Evolutionary conservation across 2,113 vertebrate species (phyloP).

Genomic region (Spea multiplicata): DNA sequence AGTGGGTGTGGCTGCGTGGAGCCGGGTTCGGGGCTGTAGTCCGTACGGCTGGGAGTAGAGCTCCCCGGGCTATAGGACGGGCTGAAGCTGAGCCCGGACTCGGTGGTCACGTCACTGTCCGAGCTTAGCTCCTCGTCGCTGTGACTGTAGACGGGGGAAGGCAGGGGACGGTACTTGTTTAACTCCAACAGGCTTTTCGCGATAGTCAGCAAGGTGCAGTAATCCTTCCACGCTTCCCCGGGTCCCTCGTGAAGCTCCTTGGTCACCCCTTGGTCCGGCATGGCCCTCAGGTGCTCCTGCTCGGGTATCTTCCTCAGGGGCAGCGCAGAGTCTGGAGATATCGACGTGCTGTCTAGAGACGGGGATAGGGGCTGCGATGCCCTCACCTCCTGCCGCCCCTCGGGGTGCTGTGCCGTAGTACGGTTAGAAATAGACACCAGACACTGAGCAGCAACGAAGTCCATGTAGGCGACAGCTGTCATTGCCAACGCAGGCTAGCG

Average conservation of each 20-base stretch:
- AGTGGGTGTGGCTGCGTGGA: conserved; percentile 38
- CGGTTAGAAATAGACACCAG: conserved; percentile 74
- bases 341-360: neutral
- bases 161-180: conserved; percentile 78
- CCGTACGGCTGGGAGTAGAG: conserved; percentile 28
- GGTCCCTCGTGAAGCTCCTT: conserved; percentile 68
- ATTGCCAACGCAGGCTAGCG: conserved; percentile 49
- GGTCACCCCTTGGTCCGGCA: conserved; percentile 62
- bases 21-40: conserved; percentile 35
- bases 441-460: conserved; percentile 76
- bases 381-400: conserved; percentile 27
- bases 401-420: conserved; percentile 51
- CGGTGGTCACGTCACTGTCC: conserved; percentile 68
- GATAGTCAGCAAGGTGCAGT: conserved; percentile 85
- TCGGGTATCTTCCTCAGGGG: conserved; percentile 58
- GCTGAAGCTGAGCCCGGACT: conserved; percentile 68
- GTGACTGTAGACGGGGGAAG: conserved; percentile 66
- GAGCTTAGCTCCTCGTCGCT: conserved; percentile 68
- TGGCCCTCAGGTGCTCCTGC: conserved; percentile 59
- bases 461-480: conserved; percentile 73
- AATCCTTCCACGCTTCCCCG: conserved; percentile 83
- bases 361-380: conserved; percentile 4
- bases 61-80: conserved; percentile 63
- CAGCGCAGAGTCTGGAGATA: conserved; percentile 15
- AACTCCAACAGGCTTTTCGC: conserved; percentile 91